Conservation (phyloP, 2,113 vertebrate species). For the Paedocypris sp. region DNA sequence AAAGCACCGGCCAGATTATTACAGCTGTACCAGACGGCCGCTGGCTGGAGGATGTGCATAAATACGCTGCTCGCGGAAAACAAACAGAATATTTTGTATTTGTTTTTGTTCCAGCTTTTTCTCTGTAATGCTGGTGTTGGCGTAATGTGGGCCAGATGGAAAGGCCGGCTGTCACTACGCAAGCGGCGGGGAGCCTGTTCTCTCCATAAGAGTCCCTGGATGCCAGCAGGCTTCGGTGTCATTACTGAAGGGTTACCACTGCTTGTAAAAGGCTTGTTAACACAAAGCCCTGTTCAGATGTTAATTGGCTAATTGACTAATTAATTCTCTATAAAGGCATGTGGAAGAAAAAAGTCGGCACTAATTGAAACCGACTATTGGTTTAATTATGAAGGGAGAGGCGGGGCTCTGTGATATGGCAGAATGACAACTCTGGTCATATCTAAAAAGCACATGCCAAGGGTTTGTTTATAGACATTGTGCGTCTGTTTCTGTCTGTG, state of each 20-base stretch:
- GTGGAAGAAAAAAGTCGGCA: constrained; percentile 47
- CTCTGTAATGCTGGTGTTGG: not conserved
- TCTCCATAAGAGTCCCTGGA: constrained; percentile 55
- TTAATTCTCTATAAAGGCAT: constrained; percentile 70
- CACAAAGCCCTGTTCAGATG: constrained; percentile 73
- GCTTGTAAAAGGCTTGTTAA: constrained; percentile 76
- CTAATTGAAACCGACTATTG: constrained; percentile 75
- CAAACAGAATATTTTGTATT: constrained; percentile 37
- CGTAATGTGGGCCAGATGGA: constrained; percentile 28
- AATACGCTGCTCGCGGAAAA: constrained; percentile 19
- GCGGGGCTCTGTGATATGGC: not conserved
- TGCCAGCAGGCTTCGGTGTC: constrained; percentile 54
- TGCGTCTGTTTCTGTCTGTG: too few species aligned
- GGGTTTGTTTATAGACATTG: not conserved
- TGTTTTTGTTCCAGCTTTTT: constrained; percentile 30
- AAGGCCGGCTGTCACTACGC: constrained; percentile 30
- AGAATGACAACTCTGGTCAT: constrained; percentile 35
- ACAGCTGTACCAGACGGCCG: constrained; percentile 36
- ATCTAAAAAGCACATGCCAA: constrained; percentile 19
- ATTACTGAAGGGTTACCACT: constrained; percentile 65
- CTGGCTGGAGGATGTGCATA: constrained; percentile 18
- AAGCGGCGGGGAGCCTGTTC: constrained; percentile 12
- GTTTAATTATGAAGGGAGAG: constrained; percentile 65
- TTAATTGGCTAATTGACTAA: constrained; percentile 79
- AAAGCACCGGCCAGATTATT: constrained; percentile 53